Conservation (phyloP, 2,888 invertebrate genomes). For the Rhaphigaster nebulosa region DNA sequence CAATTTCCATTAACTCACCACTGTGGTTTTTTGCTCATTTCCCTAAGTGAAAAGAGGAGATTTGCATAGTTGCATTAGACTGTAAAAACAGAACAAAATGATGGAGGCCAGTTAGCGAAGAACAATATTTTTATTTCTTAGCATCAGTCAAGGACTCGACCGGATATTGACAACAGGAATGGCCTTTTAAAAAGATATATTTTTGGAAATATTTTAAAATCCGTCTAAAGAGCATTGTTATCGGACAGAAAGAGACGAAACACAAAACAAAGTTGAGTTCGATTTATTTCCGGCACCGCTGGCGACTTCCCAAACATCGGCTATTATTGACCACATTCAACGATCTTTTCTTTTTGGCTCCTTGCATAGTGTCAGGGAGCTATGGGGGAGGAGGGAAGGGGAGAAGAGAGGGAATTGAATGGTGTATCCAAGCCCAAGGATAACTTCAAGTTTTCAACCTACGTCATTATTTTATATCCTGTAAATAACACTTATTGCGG, state of each 20-base stretch:
- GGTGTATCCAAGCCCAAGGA: background rate
- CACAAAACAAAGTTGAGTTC: slow-evolving; percentile 32
- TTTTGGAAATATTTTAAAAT: slow-evolving; percentile 26
- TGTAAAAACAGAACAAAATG: no score
- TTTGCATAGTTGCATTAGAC: no score
- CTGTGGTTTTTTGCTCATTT: no score
- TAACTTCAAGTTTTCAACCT: background rate
- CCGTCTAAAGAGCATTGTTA: background rate
- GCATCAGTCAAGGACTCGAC: background rate
- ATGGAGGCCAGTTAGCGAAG: background rate
- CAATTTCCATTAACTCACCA: no score
- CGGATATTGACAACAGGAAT: background rate
- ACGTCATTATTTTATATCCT: background rate
- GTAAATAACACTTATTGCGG: background rate
- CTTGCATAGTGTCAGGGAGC: background rate
- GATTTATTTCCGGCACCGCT: slow-evolving; percentile 41
- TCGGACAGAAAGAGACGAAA: slow-evolving; percentile 1
- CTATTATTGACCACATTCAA: slow-evolving; percentile 41
- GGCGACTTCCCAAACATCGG: slow-evolving; percentile 29
- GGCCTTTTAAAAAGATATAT: slow-evolving; percentile 20
- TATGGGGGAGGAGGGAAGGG: no score
- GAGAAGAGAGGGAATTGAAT: no score
- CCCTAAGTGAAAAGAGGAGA: no score
- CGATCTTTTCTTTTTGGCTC: background rate
- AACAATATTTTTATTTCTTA: background rate